These are phyloP conservation scores for Blastomussa wellsi DNA, from an alignment of 92 coral and sea anemone genomes.

Conservation along the genomic window DNA sequence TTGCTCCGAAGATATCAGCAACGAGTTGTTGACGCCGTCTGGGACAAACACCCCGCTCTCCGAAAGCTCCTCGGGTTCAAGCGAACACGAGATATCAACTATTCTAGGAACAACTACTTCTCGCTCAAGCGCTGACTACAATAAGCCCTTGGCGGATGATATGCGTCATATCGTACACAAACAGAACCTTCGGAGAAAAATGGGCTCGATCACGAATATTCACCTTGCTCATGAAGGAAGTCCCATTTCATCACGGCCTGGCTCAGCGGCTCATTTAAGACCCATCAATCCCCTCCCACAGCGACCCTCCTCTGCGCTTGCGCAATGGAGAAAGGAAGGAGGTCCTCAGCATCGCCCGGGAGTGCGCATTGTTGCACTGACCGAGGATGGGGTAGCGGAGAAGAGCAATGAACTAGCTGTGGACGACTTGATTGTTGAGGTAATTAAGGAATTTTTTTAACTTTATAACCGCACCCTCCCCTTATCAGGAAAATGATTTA, in stretches of 20 bases:
- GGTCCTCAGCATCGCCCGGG: constrained; percentile 77
- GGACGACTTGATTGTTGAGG: constrained; percentile 87
- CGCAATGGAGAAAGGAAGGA: constrained; percentile 64
- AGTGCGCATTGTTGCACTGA: constrained; percentile 75
- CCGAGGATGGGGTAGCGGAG: constrained; percentile 76
- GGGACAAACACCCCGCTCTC: constrained; percentile 26
- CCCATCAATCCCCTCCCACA: constrained; percentile 38
- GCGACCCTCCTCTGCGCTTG: constrained; percentile 68
- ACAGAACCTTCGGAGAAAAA: constrained; percentile 35
- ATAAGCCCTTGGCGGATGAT: constrained; percentile 22
- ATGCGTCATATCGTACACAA: constrained; percentile 39
- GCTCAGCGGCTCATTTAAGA: constrained; percentile 30
- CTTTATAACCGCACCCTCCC: no score
- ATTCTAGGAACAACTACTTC: constrained; percentile 19
- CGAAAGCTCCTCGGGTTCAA: constrained; percentile 41
- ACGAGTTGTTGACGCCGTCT: constrained; percentile 13
- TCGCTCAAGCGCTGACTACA: not conserved
- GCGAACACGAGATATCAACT: constrained; percentile 34
- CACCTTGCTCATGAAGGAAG: constrained; percentile 12
- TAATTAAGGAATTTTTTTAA: not conserved
- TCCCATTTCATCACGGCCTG: constrained; percentile 46
- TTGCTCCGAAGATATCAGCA: constrained; percentile 2
- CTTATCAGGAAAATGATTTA: no score
- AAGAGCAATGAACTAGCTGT: constrained; percentile 41
- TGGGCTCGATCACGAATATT: constrained; percentile 5